Evolutionary conservation across 2,888 invertebrate species (phyloP).

Genomic region (Tolmerus cingulatus): DNA sequence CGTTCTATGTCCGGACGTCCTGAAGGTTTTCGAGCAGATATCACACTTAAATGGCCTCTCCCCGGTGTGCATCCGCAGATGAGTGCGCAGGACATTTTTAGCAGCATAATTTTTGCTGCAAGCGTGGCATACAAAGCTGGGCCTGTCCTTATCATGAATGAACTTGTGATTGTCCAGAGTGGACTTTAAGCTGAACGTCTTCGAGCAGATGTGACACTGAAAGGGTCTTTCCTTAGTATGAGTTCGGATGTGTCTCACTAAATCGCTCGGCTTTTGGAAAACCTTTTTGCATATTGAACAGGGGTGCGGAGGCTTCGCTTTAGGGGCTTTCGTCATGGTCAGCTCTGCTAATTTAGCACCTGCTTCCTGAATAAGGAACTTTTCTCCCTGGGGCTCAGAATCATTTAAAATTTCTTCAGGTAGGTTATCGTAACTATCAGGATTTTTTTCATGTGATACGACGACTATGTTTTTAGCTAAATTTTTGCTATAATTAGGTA

Average conservation of each 20-base stretch:
- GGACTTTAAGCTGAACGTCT: slow-evolving; percentile 51
- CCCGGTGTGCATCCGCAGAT: slow-evolving; percentile 57
- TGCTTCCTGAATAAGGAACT: neutral
- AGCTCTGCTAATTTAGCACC: neutral
- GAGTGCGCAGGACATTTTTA: slow-evolving; percentile 54
- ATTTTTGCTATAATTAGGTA: neutral
- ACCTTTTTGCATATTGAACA: slow-evolving; percentile 38
- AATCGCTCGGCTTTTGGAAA: slow-evolving; percentile 52
- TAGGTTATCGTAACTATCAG: neutral
- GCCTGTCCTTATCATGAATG: slow-evolving; percentile 50
- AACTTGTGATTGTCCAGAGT: slow-evolving; percentile 51
- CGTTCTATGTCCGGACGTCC: slow-evolving; percentile 56
- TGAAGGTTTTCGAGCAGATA: slow-evolving; percentile 53
- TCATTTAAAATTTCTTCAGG: neutral
- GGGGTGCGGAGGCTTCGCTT: neutral
- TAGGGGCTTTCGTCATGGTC: neutral
- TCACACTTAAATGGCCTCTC: slow-evolving; percentile 55
- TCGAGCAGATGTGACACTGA: slow-evolving; percentile 50
- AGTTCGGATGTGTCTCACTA: slow-evolving; percentile 53
- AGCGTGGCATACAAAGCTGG: slow-evolving; percentile 52
- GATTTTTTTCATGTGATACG: slow-evolving; percentile 10
- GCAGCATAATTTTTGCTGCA: slow-evolving; percentile 54
- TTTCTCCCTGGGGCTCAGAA: neutral
- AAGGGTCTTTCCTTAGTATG: slow-evolving; percentile 54
- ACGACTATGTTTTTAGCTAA: slow-evolving; percentile 34